phyloP scores from a whole-genome alignment of 2,797 vertebrate genomes.

The Australoheros facetus region DNA sequence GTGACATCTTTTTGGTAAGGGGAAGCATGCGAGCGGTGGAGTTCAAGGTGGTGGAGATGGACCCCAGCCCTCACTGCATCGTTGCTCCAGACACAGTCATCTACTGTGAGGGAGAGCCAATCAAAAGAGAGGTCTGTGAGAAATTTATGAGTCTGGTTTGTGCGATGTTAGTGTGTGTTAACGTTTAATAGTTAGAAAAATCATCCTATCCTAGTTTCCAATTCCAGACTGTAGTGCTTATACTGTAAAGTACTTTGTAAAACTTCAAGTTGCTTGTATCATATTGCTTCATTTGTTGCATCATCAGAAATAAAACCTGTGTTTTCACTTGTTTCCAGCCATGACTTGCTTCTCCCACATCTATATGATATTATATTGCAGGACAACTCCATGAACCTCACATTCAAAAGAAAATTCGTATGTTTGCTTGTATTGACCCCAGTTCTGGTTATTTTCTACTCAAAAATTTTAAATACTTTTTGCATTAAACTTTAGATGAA shows the following conservation, averaged over 20 bases:
- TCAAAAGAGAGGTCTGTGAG: slow-evolving; percentile 91
- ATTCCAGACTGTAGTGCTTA: background rate
- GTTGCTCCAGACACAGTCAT: slow-evolving; percentile 97
- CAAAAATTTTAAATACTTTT: background rate
- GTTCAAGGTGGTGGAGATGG: slow-evolving; percentile 96
- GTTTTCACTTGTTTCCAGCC: background rate
- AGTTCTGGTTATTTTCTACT: background rate
- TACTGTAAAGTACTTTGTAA: background rate
- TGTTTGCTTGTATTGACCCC: background rate
- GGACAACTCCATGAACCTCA: background rate
- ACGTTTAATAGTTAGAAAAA: too few relatives aligned
- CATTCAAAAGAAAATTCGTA: too few relatives aligned
- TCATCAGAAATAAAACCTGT: background rate
- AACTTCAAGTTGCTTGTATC: background rate
- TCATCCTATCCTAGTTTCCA: background rate
- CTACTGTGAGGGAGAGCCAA: slow-evolving; percentile 95
- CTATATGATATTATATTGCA: background rate
- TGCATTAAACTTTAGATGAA: background rate
- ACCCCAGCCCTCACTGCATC: slow-evolving; percentile 93
- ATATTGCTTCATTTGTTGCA: background rate
- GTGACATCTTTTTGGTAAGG: slow-evolving; percentile 94
- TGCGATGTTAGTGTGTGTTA: background rate
- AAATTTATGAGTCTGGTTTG: background rate
- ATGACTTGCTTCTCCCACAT: background rate
- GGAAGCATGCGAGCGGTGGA: slow-evolving; percentile 97